Conservation (phyloP, 35 echinoderm and acorn worm species). For the Acanthaster planci region DNA sequence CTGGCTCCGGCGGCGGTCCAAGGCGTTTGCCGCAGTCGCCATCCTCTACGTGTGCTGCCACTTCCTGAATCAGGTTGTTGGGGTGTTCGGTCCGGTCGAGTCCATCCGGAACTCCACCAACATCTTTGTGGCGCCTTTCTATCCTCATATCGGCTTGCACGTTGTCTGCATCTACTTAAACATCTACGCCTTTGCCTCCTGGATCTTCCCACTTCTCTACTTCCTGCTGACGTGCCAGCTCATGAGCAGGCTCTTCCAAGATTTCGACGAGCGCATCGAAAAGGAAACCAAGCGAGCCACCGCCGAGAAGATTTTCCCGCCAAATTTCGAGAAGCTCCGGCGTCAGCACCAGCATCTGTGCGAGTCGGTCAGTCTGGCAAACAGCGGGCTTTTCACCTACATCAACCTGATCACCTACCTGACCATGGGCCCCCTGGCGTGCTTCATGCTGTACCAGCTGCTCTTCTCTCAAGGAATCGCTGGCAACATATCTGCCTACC, state of each 20-base stretch:
- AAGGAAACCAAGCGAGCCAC: slow-evolving; percentile 19
- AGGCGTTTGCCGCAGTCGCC: slow-evolving; percentile 31
- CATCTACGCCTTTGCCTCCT: slow-evolving; percentile 70
- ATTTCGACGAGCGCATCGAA: slow-evolving; percentile 48
- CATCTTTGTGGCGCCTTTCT: slow-evolving; percentile 74
- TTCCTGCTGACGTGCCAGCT: slow-evolving; percentile 54
- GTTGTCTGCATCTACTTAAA: slow-evolving; percentile 45
- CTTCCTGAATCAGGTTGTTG: slow-evolving; percentile 58
- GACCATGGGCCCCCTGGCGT: slow-evolving; percentile 77
- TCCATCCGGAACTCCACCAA: slow-evolving; percentile 55
- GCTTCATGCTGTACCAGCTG: slow-evolving; percentile 69
- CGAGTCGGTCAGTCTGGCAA: slow-evolving; percentile 52
- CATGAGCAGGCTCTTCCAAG: slow-evolving; percentile 48
- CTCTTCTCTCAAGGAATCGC: slow-evolving; percentile 21
- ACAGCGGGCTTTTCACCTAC: slow-evolving; percentile 66
- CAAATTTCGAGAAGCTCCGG: slow-evolving; percentile 67
- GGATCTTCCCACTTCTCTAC: slow-evolving; percentile 78
- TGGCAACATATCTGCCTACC: slow-evolving; percentile 44
- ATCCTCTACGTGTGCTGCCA: slow-evolving; percentile 37
- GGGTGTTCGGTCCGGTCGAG: slow-evolving; percentile 62
- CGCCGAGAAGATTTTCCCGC: slow-evolving; percentile 41
- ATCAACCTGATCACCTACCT: slow-evolving; percentile 65
- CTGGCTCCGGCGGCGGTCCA: slow-evolving; percentile 32
- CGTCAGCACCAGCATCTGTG: slow-evolving; percentile 65
- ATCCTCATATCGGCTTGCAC: slow-evolving; percentile 29